Evolutionary conservation across 2,888 invertebrate species (phyloP), one percentile per base, ranked within the genome.

Genomic region (Cephalotes varians): DNA sequence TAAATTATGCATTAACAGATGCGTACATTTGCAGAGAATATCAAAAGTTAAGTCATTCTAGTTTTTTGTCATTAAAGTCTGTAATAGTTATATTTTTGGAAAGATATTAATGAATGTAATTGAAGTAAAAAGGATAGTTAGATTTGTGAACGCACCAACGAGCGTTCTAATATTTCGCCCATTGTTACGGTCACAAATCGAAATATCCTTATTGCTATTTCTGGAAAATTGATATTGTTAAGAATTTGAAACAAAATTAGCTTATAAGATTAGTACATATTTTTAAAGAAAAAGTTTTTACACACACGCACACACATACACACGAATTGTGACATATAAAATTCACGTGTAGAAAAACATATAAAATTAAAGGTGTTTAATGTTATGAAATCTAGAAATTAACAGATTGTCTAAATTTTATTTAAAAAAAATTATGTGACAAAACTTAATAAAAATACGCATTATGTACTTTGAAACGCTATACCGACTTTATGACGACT

Each of bases 131-230:
- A 85, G 85, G 87, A 90, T 86, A 90, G 90, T 89, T 91, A 88
- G 84, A 90, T 90, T 90, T 91, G 93, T 85, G 92, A 94, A 91
- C 93, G 92, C 91, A 93, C 92, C 93, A 92, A 94, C 91, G 94
- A 94, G 95, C 94, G 94, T 84, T 85, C 84, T 65, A 77, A 44
- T 44, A 64, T 40, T 83, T 82, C 94, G 94, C 95, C 94, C 95
- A 94, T 95, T 94, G 93, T 94, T 95, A 94, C 95, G 94, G 95
- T 95, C 95, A 95, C 95, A 95, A 95, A 94, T 90, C 93, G 92
- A 93, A 94, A 93, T 93, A 92, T 87, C 91, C 90, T 90, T 90
- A 85, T 82, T 73, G 28, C 79, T 81, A 67, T 18, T 67, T 44
- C 72, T 31, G 3, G 15, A 28, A 49, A 65, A 31, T 18, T 10